phyloP scores from a whole-genome alignment of 2,113 vertebrate species.

The Clarias batrachus region DNA sequence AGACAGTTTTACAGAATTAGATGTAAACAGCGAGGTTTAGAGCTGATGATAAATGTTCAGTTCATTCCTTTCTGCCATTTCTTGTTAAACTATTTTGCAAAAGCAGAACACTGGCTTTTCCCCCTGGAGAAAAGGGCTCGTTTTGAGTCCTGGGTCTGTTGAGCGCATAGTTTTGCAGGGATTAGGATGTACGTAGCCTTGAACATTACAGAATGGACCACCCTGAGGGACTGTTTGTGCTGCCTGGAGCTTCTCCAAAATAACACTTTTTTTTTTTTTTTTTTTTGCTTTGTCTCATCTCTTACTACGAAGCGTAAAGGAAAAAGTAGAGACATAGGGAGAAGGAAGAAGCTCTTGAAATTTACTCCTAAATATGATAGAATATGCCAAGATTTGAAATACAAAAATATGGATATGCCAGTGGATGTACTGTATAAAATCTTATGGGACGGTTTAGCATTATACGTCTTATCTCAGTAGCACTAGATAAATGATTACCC shows the following conservation, averaged over 20 bases:
- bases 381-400: background rate
- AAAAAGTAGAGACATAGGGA: background rate
- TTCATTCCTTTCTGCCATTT: background rate
- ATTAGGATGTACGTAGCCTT: background rate
- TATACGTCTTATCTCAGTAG: background rate
- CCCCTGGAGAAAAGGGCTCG: background rate
- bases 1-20: background rate
- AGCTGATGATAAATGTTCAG: background rate
- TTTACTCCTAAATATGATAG: slow-evolving; percentile 20
- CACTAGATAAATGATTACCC: background rate
- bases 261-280: slow-evolving; percentile 13
- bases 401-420: background rate
- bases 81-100: background rate
- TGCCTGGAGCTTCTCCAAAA: slow-evolving; percentile 23
- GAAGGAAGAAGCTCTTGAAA: background rate
- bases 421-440: background rate
- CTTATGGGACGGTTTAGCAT: background rate
- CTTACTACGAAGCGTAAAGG: background rate
- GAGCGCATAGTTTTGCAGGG: background rate
- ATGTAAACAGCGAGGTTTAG: background rate
- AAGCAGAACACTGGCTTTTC: background rate
- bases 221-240: slow-evolving; percentile 25
- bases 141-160: background rate
- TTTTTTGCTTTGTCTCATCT: slow-evolving; percentile 33
- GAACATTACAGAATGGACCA: slow-evolving; percentile 14